These are phyloP conservation scores for Callyntrura guangdongensis DNA, from an alignment of 2,888 invertebrate species.

Conservation along the genomic window DNA sequence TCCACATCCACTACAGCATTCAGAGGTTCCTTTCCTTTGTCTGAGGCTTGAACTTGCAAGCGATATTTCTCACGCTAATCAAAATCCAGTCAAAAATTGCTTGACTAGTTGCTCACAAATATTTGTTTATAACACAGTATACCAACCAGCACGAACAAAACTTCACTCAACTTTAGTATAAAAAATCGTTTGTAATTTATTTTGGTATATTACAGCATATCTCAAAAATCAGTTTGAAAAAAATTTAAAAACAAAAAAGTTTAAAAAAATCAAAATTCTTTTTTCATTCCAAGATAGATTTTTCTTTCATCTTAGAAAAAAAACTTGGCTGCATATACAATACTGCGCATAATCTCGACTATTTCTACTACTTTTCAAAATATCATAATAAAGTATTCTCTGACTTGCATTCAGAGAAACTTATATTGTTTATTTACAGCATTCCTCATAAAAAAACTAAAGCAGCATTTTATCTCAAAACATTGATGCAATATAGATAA, in stretches of 20 bases:
- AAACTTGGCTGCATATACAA: neutral
- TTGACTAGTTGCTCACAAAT: slow-evolving; percentile 77
- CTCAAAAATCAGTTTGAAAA: slow-evolving; percentile 52
- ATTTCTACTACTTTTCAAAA: slow-evolving; percentile 46
- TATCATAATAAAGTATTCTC: slow-evolving; percentile 36
- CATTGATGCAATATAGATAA: slow-evolving; percentile 16
- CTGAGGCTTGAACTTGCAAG: slow-evolving; percentile 98
- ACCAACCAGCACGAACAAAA: slow-evolving; percentile 63
- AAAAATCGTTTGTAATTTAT: slow-evolving; percentile 29
- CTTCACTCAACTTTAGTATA: slow-evolving; percentile 51
- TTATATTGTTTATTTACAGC: slow-evolving; percentile 35
- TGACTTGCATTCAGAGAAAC: slow-evolving; percentile 58
- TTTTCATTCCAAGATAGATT: slow-evolving; percentile 47
- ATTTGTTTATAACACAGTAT: slow-evolving; percentile 34
- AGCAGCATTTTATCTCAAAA: slow-evolving; percentile 49
- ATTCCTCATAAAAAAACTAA: slow-evolving; percentile 59
- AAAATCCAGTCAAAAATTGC: slow-evolving; percentile 80
- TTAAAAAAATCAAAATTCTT: slow-evolving; percentile 45
- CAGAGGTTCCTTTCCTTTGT: slow-evolving; percentile 94
- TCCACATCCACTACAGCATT: slow-evolving; percentile 98
- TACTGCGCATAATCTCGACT: neutral
- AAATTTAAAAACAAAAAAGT: slow-evolving; percentile 19
- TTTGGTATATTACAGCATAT: slow-evolving; percentile 42
- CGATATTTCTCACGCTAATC: slow-evolving; percentile 97
- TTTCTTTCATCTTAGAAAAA: neutral